Evolutionary conservation across 2,797 vertebrate genomes (phyloP), one percentile per base, ranked within the genome.

Genomic region (Helicolenus hilgendorfi): DNA sequence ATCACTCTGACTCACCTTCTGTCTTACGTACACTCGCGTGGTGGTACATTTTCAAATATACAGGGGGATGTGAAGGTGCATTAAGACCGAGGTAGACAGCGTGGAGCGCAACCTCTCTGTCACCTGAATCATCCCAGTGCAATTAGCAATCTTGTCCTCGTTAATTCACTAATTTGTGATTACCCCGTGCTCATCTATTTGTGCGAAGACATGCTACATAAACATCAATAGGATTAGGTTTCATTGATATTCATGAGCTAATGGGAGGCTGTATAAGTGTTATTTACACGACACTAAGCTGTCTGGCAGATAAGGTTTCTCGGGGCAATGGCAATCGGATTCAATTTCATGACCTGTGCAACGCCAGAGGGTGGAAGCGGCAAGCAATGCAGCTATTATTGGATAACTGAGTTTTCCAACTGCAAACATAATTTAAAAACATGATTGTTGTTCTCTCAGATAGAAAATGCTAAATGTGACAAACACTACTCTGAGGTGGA

Each of bases 231-330:
- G 96, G 94, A 97, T 97, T 97, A 96, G 89, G 86, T 93, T 87
- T 86, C 95, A 97, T 97, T 95, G 94, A 96, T 96, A 97, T 97
- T 96, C 95, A 97, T 96, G 94, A 96, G 92, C 85, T 93, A 95
- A 96, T 94, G 89, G 92, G 83, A 91, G 89, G 79, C 85, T 80
- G 83, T 90, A 90, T 94, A 86, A 91, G 85, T 93, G 93, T 88
- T 96, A 95, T 97, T 97, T 97, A 96, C 94, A 96, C 92, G 62
- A 91, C 82, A 79, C 89, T 95, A 96, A 96, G 92, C 96, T 92
- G 94, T 94, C 93, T 95, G 93, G 78, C 81, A 95, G 96, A 96
- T 96, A 94, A 94, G 94, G 93, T 94, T 94, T 93, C 92, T 91
- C 83, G 77, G 87, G 89, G 91, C 84, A 82, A 82, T 22, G 15